Percentiles rank a stretch among this genome's conserved stretches.
These are phyloP conservation scores for Pilophorus perplexus DNA, from an alignment of 2,888 invertebrate species.

Conservation along the genomic window DNA sequence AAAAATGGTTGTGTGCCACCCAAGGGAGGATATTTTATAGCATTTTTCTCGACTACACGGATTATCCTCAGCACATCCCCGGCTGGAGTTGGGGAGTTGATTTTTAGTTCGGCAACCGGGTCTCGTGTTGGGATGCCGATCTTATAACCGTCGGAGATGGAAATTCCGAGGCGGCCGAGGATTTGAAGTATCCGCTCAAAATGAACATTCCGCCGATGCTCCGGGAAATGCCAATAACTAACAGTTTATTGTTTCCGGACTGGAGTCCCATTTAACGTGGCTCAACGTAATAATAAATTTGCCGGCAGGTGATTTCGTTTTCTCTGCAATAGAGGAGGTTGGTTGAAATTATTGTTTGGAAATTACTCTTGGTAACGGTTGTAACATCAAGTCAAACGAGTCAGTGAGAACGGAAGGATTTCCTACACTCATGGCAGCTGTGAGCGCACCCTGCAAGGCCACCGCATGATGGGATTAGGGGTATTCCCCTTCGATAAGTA, in stretches of 20 bases:
- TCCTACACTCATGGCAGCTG: too few species aligned
- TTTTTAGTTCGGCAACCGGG: too few species aligned
- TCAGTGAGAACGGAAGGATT: background rate
- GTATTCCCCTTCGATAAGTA: too few species aligned
- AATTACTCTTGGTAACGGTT: background rate
- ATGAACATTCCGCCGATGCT: conserved; percentile 7
- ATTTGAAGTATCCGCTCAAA: background rate
- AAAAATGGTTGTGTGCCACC: too few species aligned
- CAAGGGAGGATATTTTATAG: too few species aligned
- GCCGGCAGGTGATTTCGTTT: background rate
- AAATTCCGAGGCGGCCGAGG: background rate
- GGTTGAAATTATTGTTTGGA: background rate
- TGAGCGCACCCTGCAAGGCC: too few species aligned
- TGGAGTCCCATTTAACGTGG: conserved; percentile 1
- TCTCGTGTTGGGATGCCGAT: too few species aligned
- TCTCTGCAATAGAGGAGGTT: background rate
- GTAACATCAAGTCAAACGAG: background rate
- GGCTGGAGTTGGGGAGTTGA: too few species aligned
- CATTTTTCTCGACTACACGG: too few species aligned
- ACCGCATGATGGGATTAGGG: too few species aligned
- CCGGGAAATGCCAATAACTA: background rate
- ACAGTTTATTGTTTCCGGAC: background rate
- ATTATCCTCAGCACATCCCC: too few species aligned
- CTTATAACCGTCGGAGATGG: background rate
- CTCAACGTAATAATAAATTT: background rate